Evolutionary conservation across 2,797 vertebrate genomes (phyloP).

Genomic region (Erethizon dorsatum): DNA sequence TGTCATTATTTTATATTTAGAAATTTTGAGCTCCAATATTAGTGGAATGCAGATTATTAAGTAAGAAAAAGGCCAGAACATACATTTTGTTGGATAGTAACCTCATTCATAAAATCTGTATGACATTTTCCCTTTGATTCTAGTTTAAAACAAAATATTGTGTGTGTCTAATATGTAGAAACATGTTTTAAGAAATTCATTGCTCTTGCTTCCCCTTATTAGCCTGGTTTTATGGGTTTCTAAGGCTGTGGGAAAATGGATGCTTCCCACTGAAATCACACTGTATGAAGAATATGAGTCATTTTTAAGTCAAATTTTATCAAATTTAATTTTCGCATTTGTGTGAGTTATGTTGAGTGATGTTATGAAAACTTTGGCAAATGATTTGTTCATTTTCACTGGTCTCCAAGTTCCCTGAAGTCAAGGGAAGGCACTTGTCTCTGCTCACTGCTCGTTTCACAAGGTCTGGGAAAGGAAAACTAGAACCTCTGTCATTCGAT

Average conservation of each 20-base stretch:
- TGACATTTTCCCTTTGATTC: not conserved
- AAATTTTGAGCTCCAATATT: not conserved
- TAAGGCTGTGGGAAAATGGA: not conserved
- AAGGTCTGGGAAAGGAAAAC: not conserved
- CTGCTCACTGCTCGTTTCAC: not conserved
- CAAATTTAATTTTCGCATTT: not conserved
- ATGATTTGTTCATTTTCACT: not conserved
- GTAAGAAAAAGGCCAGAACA: not conserved
- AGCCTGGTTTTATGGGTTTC: not conserved
- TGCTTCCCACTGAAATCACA: not conserved
- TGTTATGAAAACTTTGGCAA: not conserved
- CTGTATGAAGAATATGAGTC: not conserved
- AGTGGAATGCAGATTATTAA: not conserved
- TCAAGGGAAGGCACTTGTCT: not conserved
- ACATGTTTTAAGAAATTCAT: not conserved
- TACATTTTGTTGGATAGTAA: not conserved
- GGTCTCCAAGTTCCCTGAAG: not conserved
- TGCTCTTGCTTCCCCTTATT: not conserved
- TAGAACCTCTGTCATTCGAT: not conserved
- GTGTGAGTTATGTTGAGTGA: not conserved
- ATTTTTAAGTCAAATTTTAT: no score
- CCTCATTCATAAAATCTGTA: not conserved
- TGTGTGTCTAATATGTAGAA: not conserved
- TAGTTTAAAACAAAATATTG: not conserved
- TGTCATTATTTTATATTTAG: not conserved